Conservation (phyloP, 2,888 invertebrate species). For the Monochamus alternatus region DNA sequence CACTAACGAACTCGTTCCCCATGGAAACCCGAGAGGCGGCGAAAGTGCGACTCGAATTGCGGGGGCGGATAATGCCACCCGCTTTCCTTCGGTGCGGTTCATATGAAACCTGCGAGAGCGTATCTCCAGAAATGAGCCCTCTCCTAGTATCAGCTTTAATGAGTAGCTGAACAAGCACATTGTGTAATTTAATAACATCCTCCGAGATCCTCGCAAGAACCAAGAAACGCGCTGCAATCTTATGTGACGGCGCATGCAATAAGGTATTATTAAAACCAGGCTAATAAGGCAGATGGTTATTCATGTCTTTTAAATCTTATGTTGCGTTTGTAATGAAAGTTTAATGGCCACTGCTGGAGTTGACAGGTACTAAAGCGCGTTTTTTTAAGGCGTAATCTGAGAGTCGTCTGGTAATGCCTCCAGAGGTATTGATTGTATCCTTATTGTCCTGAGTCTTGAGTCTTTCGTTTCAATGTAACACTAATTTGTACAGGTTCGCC, state of each 20-base stretch:
- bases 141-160: slow-evolving; percentile 22
- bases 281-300: background rate
- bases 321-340: too few species aligned
- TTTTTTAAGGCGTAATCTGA: too few species aligned
- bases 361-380: too few species aligned
- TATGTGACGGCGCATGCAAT: background rate
- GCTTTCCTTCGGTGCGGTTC: slow-evolving; percentile 40
- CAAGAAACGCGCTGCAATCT: background rate
- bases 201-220: slow-evolving; percentile 12
- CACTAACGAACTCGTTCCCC: slow-evolving; percentile 44
- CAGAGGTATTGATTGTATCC: too few species aligned
- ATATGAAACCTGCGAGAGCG: slow-evolving; percentile 31
- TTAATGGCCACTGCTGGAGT: too few species aligned
- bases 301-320: too few species aligned
- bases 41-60: slow-evolving; percentile 45
- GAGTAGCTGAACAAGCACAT: slow-evolving; percentile 23
- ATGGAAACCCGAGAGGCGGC: slow-evolving; percentile 49
- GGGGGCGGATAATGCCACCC: slow-evolving; percentile 41
- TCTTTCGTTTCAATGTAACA: too few species aligned
- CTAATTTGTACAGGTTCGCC: too few species aligned
- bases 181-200: slow-evolving; percentile 29
- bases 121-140: background rate
- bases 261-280: background rate
- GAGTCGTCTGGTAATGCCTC: too few species aligned
- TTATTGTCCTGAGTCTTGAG: too few species aligned